These are phyloP conservation scores for Mycogona germanica DNA, from an alignment of 2,888 invertebrate species.

Conservation along the genomic window DNA sequence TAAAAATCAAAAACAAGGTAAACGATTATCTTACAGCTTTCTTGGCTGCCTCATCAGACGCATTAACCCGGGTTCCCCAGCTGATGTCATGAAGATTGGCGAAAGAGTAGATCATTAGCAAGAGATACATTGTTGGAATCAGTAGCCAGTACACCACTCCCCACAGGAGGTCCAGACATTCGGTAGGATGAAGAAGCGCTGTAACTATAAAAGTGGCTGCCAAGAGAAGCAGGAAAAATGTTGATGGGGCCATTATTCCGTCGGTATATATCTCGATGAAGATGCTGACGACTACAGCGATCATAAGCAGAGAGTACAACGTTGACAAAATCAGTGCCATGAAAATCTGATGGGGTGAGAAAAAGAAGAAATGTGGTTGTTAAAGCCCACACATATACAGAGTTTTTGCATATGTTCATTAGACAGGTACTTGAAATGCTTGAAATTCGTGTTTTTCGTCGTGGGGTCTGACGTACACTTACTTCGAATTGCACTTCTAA, in stretches of 20 bases:
- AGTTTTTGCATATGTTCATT: background rate
- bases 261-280: conserved; percentile 25
- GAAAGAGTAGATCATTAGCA: conserved; percentile 79
- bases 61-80: conserved; percentile 89
- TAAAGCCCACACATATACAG: background rate
- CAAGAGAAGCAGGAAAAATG: conserved; percentile 66
- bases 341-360: conserved; percentile 1
- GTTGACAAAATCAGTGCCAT: conserved; percentile 14
- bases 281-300: conserved; percentile 31
- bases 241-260: conserved; percentile 47
- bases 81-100: conserved; percentile 87
- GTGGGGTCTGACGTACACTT: background rate
- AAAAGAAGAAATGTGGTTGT: background rate
- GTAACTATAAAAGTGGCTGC: conserved; percentile 45
- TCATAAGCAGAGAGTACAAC: conserved; percentile 33
- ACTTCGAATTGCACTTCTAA: background rate
- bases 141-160: conserved; percentile 74
- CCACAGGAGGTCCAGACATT: conserved; percentile 58
- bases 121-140: conserved; percentile 88
- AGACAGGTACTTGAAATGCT: background rate
- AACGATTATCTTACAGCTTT: conserved; percentile 34
- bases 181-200: conserved; percentile 61
- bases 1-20: background rate
- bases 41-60: conserved; percentile 82
- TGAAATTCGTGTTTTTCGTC: background rate